Evolutionary conservation across 1,140 invertebrate genomes (phyloP), one percentile per base, ranked within the genome.

Genomic region (Diuraphis noxia): DNA sequence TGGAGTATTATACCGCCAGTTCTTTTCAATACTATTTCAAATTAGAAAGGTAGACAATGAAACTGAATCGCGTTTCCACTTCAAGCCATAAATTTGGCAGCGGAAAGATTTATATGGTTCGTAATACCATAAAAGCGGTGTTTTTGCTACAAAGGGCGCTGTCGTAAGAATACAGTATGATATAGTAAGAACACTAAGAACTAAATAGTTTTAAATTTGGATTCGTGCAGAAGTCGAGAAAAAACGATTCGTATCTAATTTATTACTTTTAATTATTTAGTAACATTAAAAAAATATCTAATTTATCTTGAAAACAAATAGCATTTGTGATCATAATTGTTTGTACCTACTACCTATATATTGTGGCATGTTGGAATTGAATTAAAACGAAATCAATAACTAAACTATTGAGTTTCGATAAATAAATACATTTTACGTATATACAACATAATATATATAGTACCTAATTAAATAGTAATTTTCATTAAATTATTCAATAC

Each of bases 41-140:
- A 91, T 91, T 91, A 79, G 43, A 82, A 91, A 91, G 77, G 89
- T 82, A 91, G 89, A 91, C 89, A 82, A 91, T 91, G 77, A 91
- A 90, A 91, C 72, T 30, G 89, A 91, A 91, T 52, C 34, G 77
- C 36, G 30, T 63, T 88, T 88, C 34, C 25, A 40, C 86, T 88
- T 8, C 25, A 91, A 36, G 89, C 77, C 72, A 91, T 91, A 91
- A 91, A 91, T 91, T 91, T 91, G 89, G 89, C 89, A 91, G 40
- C 34, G 9, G 46, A 52, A 91, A 91, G 89, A 91, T 91, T 91
- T 91, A 91, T 91, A 91, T 30, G 89, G 81, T 91, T 81, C 25
- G 89, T 52, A 91, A 90, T 90, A 30, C 63, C 30, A 38, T 72
- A 89, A 17, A 79, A 77, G 77, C 89, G 89, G 89, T 38, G 43